Conservation (phyloP, 2,888 invertebrate genomes). For the Nasonovia ribisnigri region DNA sequence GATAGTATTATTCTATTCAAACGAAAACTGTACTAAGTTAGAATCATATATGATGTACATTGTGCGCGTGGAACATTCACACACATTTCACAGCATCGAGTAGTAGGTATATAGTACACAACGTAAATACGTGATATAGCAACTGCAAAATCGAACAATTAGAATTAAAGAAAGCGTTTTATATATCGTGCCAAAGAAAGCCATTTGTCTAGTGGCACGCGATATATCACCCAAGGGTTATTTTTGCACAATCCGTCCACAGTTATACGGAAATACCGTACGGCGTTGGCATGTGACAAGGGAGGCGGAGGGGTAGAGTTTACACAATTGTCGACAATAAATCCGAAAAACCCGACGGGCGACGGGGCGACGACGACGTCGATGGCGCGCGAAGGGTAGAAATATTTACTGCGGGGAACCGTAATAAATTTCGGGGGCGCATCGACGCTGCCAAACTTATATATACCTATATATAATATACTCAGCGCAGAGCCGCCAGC, state of each 20-base stretch:
- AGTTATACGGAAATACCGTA: slow-evolving; percentile 49
- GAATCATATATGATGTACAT: not conserved
- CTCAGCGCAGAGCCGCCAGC: not conserved
- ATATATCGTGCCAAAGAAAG: slow-evolving; percentile 31
- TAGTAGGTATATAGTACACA: not conserved
- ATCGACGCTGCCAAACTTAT: slow-evolving; percentile 32
- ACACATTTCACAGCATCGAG: not conserved
- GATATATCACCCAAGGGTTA: slow-evolving; percentile 32
- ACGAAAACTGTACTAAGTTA: not conserved
- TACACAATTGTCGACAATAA: slow-evolving; percentile 56
- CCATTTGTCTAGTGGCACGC: slow-evolving; percentile 40
- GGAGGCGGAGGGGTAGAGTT: slow-evolving; percentile 27
- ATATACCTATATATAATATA: slow-evolving; percentile 7
- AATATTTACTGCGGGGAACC: slow-evolving; percentile 61
- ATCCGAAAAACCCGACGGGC: slow-evolving; percentile 58
- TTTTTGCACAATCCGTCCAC: slow-evolving; percentile 51
- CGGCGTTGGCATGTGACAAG: slow-evolving; percentile 20
- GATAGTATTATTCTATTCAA: not conserved
- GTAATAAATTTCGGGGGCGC: slow-evolving; percentile 56
- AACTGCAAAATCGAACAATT: slow-evolving; percentile 40
- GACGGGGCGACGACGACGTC: slow-evolving; percentile 44
- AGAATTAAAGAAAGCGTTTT: slow-evolving; percentile 43
- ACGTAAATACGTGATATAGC: not conserved
- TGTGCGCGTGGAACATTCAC: not conserved
- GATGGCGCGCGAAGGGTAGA: slow-evolving; percentile 24